Evolutionary conservation across 2,888 invertebrate genomes (phyloP), one percentile per base, ranked within the genome.

Genomic region (Bugulina stolonifera): DNA sequence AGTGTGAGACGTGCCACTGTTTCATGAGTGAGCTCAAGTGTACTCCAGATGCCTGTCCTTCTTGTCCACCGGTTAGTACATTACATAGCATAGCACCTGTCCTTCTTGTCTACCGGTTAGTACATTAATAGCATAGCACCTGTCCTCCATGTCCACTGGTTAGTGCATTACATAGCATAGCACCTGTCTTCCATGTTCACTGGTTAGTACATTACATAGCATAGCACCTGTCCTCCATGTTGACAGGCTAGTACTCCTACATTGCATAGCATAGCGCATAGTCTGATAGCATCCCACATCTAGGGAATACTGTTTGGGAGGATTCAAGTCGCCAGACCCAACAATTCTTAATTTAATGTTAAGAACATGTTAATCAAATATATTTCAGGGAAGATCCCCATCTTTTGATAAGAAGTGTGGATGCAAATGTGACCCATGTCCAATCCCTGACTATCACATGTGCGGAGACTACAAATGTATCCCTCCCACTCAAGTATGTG

Each of bases 1-100:
- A 90, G 75, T 94, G 94, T 80, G 88, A 90, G 75, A 89, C 91
- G 77, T 94, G 94, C 79, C 86, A 90, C 58, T 94, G 94, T 81
- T 88, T 78, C 64, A 77, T 74, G 90, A 93, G 93, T 18, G 85
- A 88, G 34, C 83, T 90, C 0, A 87, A 88, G 76, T 94, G 94
- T 80, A 86, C 87, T 57, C 89, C 89, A 1, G 90, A 90, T 79
- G 76, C 74, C 1, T 88, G 92, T 78, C 89, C 89, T 72, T 83
- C 87, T 0, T 93, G 93, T 80, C 84, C 82, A 32, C 35, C 73
- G 57, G 80, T 79, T 75, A 74, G 75, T 73, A 71, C 14, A 29
- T 54, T 43, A 43, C 18, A 43, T n/a, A n/a, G n/a, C n/a, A n/a
- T n/a, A n/a, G n/a, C n/a, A n/a, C n/a, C n/a, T n/a, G n/a, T n/a